These are phyloP conservation scores for Ramazzottius varieornatus DNA, from an alignment of 2,888 invertebrate species.

Conservation along the genomic window DNA sequence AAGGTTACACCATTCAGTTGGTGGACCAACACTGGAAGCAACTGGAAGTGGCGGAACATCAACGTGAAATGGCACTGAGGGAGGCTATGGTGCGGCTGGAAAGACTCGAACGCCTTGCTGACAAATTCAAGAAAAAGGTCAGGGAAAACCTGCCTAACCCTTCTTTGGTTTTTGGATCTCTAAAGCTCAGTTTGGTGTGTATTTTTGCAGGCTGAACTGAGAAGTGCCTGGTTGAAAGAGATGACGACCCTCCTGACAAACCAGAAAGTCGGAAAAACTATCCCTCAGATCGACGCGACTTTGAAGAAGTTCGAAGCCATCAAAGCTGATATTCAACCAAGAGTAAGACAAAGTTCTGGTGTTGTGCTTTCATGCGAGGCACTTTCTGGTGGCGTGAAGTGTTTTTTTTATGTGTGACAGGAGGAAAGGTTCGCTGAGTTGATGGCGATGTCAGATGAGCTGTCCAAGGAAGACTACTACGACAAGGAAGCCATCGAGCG, in stretches of 20 bases:
- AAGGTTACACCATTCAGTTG: slow-evolving; percentile 74
- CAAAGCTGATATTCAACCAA: slow-evolving; percentile 74
- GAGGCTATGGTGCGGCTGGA: slow-evolving; percentile 74
- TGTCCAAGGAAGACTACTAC: slow-evolving; percentile 70
- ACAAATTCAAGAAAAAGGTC: slow-evolving; percentile 77
- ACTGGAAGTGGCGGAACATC: slow-evolving; percentile 74
- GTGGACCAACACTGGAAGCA: slow-evolving; percentile 79
- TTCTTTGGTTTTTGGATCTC: too few species aligned
- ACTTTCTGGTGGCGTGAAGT: background rate
- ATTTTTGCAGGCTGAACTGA: slow-evolving; percentile 47
- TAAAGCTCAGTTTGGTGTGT: too few species aligned
- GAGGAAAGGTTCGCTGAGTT: slow-evolving; percentile 81
- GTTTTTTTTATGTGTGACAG: slow-evolving; percentile 17
- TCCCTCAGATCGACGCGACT: slow-evolving; percentile 80
- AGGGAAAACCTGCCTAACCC: slow-evolving; percentile 4
- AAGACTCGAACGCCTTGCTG: slow-evolving; percentile 69
- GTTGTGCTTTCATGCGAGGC: background rate
- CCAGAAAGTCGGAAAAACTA: slow-evolving; percentile 61
- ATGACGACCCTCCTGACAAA: slow-evolving; percentile 85
- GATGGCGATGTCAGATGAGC: slow-evolving; percentile 68
- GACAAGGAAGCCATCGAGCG: slow-evolving; percentile 47
- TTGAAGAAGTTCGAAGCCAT: slow-evolving; percentile 96
- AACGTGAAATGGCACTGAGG: slow-evolving; percentile 64
- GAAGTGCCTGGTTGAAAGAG: slow-evolving; percentile 83
- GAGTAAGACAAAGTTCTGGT: slow-evolving; percentile 24